Evolutionary conservation across 1,140 invertebrate genomes (phyloP).

Genomic region (Kradibia gibbosae): DNA sequence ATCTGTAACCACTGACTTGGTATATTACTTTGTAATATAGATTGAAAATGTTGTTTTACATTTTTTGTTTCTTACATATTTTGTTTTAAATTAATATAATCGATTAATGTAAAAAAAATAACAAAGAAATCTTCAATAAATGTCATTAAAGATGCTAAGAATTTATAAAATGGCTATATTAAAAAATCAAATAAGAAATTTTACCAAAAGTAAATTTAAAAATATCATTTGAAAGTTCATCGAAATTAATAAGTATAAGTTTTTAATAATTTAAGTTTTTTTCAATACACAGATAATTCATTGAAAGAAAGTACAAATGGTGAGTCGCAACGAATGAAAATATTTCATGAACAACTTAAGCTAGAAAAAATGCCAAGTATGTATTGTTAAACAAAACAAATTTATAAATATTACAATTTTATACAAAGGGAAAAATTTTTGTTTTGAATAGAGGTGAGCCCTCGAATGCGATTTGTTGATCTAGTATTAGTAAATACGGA

Average conservation of each 20-base stretch:
- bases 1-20: too few relatives aligned
- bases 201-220: conserved; percentile 19
- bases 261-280: too few relatives aligned
- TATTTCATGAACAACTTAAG: conserved; percentile 61
- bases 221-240: neutral
- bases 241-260: too few relatives aligned
- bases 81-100: neutral
- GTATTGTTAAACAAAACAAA: conserved; percentile 40
- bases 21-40: neutral
- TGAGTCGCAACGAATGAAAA: conserved; percentile 60
- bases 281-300: neutral
- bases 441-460: conserved; percentile 48
- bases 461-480: conserved; percentile 56
- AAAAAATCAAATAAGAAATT: conserved; percentile 10
- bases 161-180: neutral
- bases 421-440: conserved; percentile 5
- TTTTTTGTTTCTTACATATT: conserved; percentile 4
- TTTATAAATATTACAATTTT: conserved; percentile 3
- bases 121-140: neutral
- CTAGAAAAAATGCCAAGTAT: conserved; percentile 58
- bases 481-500: conserved; percentile 60
- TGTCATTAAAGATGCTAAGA: conserved; percentile 16
- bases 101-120: neutral
- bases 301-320: neutral
- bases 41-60: neutral